A percentile compares a stretch with the other conserved stretches of the same genome.
phyloP scores from a whole-genome alignment of 2,113 vertebrate species.

The human region DNA sequence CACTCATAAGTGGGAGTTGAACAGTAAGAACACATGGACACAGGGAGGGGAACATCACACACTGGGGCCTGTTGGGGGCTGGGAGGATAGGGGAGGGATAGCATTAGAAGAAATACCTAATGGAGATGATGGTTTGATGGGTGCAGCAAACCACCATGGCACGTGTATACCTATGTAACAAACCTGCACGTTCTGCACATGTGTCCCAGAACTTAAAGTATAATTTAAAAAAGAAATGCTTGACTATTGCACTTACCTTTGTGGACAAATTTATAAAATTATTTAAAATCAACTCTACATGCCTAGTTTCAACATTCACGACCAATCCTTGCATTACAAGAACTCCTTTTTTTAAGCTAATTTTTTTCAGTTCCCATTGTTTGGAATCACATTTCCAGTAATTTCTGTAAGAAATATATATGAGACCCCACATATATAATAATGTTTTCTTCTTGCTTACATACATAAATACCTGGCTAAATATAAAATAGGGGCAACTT shows the following conservation, averaged over 20 bases:
- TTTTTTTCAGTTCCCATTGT: background rate
- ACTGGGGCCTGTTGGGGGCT: too few relatives aligned
- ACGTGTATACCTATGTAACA: too few relatives aligned
- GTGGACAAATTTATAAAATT: background rate
- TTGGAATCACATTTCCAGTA: background rate
- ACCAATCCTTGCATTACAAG: background rate
- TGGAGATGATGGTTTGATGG: too few relatives aligned
- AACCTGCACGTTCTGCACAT: too few relatives aligned
- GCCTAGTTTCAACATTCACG: background rate
- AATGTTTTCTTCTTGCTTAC: background rate
- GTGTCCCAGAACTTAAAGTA: too few relatives aligned
- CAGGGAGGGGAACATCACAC: too few relatives aligned
- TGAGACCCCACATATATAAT: background rate
- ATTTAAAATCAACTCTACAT: background rate
- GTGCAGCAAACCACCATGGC: too few relatives aligned
- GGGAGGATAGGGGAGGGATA: too few relatives aligned
- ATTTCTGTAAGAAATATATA: background rate
- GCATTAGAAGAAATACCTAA: too few relatives aligned
- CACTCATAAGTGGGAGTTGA: too few relatives aligned
- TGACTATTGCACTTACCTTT: background rate
- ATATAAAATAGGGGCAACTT: background rate
- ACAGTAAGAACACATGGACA: too few relatives aligned
- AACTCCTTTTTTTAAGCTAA: background rate
- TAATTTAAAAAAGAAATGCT: background rate
- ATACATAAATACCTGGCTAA: background rate